Conservation (phyloP, 2,113 vertebrate genomes). For the Lontra canadensis region DNA sequence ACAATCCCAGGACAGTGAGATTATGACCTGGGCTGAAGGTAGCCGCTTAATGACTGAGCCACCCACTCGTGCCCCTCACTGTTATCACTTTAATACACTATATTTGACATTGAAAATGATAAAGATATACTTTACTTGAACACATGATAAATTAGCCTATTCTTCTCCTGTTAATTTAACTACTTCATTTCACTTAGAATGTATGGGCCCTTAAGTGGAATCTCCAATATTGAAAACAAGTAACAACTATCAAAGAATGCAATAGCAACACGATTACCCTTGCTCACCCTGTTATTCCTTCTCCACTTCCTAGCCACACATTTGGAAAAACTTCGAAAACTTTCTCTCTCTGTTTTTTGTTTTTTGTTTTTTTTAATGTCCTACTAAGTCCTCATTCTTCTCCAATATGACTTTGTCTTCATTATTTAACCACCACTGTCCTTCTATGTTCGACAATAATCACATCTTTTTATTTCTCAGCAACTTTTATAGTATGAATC, state of each 20-base stretch:
- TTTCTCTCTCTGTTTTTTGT: not conserved
- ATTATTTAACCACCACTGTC: not conserved
- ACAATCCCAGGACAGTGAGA: no score
- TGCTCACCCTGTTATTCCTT: rapidly evolving
- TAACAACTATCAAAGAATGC: not conserved
- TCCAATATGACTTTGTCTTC: not conserved
- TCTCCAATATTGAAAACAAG: not conserved
- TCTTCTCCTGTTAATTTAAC: not conserved
- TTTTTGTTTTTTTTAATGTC: not conserved
- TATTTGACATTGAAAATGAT: not conserved
- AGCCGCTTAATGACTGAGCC: no score
- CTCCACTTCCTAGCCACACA: not conserved
- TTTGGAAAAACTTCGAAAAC: not conserved
- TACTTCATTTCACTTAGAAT: not conserved
- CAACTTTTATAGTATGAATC: not conserved
- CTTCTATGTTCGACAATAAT: not conserved
- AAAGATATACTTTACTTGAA: not conserved
- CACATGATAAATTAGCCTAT: not conserved
- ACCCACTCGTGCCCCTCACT: no score
- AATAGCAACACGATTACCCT: not conserved
- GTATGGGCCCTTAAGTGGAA: not conserved
- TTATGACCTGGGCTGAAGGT: no score
- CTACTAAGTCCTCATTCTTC: not conserved
- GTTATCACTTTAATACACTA: not conserved
- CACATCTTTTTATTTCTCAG: not conserved